Evolutionary conservation across 92 coral and sea anemone species (phyloP).

Genomic region (Heteractis magnifica): DNA sequence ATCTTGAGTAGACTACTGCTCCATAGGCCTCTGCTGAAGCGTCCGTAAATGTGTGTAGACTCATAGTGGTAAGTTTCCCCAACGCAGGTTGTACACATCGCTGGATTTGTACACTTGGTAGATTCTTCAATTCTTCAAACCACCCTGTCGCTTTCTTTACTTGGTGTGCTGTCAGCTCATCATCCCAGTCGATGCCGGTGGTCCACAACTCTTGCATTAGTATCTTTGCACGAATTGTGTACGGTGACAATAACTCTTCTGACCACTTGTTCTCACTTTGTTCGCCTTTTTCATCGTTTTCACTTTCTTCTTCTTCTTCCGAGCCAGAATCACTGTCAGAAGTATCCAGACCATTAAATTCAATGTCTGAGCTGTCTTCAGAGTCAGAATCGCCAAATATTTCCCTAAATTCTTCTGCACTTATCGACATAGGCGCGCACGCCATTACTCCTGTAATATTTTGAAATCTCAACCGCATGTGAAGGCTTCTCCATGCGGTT

Average conservation of each 20-base stretch:
- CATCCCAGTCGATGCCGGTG: slow-evolving; percentile 64
- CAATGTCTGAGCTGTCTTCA: too few species aligned
- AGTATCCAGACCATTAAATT: too few species aligned
- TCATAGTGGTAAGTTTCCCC: slow-evolving; percentile 34
- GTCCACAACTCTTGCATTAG: slow-evolving; percentile 51
- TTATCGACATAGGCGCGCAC: too few species aligned
- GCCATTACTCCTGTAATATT: too few species aligned
- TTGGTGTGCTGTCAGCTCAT: slow-evolving; percentile 32
- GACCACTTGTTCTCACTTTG: slow-evolving; percentile 28
- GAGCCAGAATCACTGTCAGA: too few species aligned
- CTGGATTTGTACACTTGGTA: slow-evolving; percentile 18
- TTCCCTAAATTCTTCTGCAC: too few species aligned
- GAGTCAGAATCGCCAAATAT: too few species aligned
- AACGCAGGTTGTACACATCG: slow-evolving; percentile 34
- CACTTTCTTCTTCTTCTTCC: not conserved
- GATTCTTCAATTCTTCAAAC: slow-evolving; percentile 37
- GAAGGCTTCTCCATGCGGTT: too few species aligned
- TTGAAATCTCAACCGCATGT: too few species aligned
- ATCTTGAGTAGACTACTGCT: slow-evolving; percentile 54
- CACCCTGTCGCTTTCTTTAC: slow-evolving; percentile 29
- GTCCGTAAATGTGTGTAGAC: slow-evolving; percentile 62
- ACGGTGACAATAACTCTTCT: not conserved
- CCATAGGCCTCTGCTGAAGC: slow-evolving; percentile 61
- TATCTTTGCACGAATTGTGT: slow-evolving; percentile 44
- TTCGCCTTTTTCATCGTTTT: not conserved